Conservation (phyloP, 1,140 invertebrate genomes). For the Atta colombica region DNA sequence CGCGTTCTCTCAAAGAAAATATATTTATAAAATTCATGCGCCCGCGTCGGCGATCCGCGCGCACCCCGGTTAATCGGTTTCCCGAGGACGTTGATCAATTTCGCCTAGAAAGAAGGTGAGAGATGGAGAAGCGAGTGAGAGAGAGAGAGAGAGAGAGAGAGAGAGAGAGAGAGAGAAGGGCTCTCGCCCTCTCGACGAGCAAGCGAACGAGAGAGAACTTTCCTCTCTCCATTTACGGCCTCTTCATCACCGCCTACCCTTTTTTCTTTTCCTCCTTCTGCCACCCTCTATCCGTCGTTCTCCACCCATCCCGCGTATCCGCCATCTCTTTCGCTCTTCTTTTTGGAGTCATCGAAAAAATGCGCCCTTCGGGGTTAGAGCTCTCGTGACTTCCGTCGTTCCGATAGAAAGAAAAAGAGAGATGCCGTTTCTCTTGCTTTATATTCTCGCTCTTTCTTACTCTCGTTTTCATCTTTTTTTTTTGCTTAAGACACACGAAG, state of each 20-base stretch:
- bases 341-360: conserved; percentile 69
- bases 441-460: neutral
- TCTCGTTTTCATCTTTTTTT: neutral
- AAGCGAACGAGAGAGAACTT: conserved; percentile 16
- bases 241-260: conserved; percentile 70
- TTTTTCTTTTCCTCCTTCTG: conserved; percentile 37
- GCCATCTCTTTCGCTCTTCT: conserved; percentile 32
- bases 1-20: conserved; percentile 68
- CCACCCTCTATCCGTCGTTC: conserved; percentile 44
- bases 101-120: conserved; percentile 65
- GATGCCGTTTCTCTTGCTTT: conserved; percentile 5
- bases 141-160: neutral
- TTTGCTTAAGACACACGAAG: conserved; percentile 33
- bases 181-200: conserved; percentile 34
- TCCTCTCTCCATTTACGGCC: conserved; percentile 50
- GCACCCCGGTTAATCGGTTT: conserved; percentile 73
- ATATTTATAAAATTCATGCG: conserved; percentile 77
- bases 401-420: conserved; percentile 33
- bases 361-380: conserved; percentile 71
- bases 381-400: conserved; percentile 76
- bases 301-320: conserved; percentile 13
- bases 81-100: conserved; percentile 77
- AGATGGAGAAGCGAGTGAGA: conserved; percentile 12
- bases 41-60: conserved; percentile 59
- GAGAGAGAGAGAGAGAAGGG: too few species aligned